Evolutionary conservation across 2,797 vertebrate genomes (phyloP).

Genomic region (Pantherophis alleghaniensis): DNA sequence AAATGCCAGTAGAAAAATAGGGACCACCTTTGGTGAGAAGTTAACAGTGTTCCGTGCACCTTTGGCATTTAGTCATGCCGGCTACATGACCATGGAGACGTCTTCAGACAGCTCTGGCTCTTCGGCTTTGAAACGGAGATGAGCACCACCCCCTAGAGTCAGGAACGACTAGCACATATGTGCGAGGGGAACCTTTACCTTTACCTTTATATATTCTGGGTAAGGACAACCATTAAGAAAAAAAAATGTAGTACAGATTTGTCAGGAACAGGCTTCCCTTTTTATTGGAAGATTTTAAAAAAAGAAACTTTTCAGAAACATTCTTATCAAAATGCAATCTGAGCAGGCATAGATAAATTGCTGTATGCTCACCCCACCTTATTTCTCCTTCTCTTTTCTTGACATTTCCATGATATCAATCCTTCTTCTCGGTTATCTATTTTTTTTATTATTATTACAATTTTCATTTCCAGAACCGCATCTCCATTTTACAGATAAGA

Average conservation of each 20-base stretch:
- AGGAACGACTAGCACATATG: too few species aligned
- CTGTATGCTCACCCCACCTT: neutral
- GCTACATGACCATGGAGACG: too few species aligned
- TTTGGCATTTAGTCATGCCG: too few species aligned
- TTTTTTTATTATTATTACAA: neutral
- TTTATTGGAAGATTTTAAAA: neutral
- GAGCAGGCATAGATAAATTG: neutral
- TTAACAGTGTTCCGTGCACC: too few species aligned
- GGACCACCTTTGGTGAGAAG: too few species aligned
- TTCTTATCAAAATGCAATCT: neutral
- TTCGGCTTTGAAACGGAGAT: too few species aligned
- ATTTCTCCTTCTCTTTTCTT: neutral
- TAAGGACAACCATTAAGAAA: neutral
- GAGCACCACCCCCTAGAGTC: too few species aligned
- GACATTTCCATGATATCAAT: neutral
- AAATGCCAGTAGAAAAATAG: too few species aligned
- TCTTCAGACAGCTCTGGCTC: too few species aligned
- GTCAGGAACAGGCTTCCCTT: neutral
- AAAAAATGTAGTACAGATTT: neutral
- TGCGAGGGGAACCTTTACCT: too few species aligned
- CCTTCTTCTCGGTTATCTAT: neutral
- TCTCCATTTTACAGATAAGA: neutral
- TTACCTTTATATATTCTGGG: neutral
- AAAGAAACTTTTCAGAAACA: neutral
- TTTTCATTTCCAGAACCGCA: neutral